These are phyloP conservation scores for Plectrocnemia conspersa DNA, from an alignment of 1,140 invertebrate genomes.

Conservation along the genomic window DNA sequence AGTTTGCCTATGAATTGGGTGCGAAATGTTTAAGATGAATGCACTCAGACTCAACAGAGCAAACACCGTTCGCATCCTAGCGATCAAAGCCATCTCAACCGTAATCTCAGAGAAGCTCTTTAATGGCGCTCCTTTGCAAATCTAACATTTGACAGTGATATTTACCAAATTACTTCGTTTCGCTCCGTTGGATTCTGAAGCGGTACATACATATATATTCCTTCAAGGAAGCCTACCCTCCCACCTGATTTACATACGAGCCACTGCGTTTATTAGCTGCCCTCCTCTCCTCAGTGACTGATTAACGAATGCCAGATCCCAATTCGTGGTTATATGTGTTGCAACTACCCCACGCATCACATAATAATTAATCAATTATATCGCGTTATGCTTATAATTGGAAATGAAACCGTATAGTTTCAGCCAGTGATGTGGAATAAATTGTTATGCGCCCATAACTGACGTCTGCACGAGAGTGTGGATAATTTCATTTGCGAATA, in stretches of 20 bases:
- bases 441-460: too few species aligned
- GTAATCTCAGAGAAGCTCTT: background rate
- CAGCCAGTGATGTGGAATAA: too few species aligned
- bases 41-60: background rate
- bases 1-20: background rate
- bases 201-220: background rate
- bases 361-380: slow-evolving; percentile 18
- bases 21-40: background rate
- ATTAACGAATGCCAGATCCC: background rate
- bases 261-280: background rate
- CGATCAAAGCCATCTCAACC: background rate
- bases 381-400: slow-evolving; percentile 7
- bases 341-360: background rate
- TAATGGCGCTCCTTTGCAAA: too few species aligned
- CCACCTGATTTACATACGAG: slow-evolving; percentile 4
- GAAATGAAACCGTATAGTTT: slow-evolving; percentile 22
- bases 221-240: background rate
- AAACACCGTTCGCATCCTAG: background rate
- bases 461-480: too few species aligned
- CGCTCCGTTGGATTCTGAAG: background rate
- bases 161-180: slow-evolving; percentile 11
- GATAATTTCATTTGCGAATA: too few species aligned
- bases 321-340: slow-evolving; percentile 1
- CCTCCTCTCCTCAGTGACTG: background rate
- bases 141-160: slow-evolving; percentile 10